A percentile compares a stretch with the other conserved stretches of the same genome.
Conservation (phyloP, 2,888 invertebrate genomes). For the Neuroscelio doddi region DNA sequence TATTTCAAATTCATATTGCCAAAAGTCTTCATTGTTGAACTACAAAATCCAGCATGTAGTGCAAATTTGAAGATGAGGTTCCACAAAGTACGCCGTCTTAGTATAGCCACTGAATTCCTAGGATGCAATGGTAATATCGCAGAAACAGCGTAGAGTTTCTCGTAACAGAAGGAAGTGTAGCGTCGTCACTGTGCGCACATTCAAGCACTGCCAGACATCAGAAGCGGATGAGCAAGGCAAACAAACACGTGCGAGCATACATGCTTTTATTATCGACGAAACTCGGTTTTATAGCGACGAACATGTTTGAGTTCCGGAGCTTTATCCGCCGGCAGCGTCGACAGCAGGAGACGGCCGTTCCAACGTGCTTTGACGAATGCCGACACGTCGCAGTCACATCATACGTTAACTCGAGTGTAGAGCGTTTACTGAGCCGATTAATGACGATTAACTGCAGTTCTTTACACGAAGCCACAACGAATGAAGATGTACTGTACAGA, state of each 20-base stretch:
- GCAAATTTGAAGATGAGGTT: too few species aligned
- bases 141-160: constrained; percentile 56
- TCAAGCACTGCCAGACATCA: constrained; percentile 48
- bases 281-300: constrained; percentile 49
- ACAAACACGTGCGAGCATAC: constrained; percentile 49
- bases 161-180: constrained; percentile 44
- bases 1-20: too few species aligned
- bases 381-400: constrained; percentile 1
- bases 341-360: constrained; percentile 19
- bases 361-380: constrained; percentile 38
- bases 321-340: constrained; percentile 32
- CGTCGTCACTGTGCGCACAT: constrained; percentile 21
- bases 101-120: constrained; percentile 49
- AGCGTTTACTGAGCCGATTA: too few species aligned
- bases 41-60: too few species aligned
- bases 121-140: constrained; percentile 59
- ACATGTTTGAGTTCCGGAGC: constrained; percentile 34
- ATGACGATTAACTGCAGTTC: too few species aligned
- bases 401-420: too few species aligned
- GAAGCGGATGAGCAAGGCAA: constrained; percentile 49
- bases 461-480: too few species aligned
- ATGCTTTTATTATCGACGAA: constrained; percentile 52
- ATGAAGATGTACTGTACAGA: too few species aligned
- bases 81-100: too few species aligned
- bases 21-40: too few species aligned